Conservation (phyloP, 2,797 vertebrate genomes). For the Sebastes cheni region DNA sequence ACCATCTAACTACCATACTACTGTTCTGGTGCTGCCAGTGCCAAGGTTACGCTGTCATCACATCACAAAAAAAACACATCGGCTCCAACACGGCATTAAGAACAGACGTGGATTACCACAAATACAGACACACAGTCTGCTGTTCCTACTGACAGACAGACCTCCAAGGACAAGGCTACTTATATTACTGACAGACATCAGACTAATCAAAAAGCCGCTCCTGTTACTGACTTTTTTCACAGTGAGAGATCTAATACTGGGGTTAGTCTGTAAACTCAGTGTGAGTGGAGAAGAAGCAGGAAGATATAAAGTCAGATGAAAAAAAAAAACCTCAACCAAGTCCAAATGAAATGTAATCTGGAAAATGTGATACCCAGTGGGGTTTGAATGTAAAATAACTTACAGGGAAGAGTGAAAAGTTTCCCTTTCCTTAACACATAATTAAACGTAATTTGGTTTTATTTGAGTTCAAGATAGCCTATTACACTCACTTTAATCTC, state of each 20-base stretch:
- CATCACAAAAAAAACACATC: constrained; percentile 30
- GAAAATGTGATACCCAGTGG: constrained; percentile 46
- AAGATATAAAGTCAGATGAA: constrained; percentile 12
- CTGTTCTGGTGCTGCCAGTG: constrained; percentile 31
- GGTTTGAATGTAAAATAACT: neutral
- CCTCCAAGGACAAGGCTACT: constrained; percentile 52
- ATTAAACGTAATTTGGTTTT: constrained; percentile 43
- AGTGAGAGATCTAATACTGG: constrained; percentile 44
- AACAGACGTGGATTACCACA: constrained; percentile 57
- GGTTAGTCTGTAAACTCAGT: constrained; percentile 4
- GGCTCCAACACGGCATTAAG: constrained; percentile 34
- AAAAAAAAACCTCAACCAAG: neutral
- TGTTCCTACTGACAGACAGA: constrained; percentile 29
- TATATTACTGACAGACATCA: constrained; percentile 58
- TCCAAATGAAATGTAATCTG: constrained; percentile 24
- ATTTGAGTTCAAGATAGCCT: constrained; percentile 24
- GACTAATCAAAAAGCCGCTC: constrained; percentile 55
- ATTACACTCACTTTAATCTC: constrained; percentile 19
- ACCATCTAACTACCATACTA: constrained; percentile 30
- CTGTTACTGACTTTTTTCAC: constrained; percentile 26
- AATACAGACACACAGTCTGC: constrained; percentile 64
- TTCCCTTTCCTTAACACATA: constrained; percentile 12
- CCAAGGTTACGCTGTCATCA: constrained; percentile 52
- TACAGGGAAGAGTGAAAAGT: neutral
- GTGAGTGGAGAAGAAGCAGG: constrained; percentile 20